Conservation (phyloP, 2,888 invertebrate species). For the Cenopis cana region DNA sequence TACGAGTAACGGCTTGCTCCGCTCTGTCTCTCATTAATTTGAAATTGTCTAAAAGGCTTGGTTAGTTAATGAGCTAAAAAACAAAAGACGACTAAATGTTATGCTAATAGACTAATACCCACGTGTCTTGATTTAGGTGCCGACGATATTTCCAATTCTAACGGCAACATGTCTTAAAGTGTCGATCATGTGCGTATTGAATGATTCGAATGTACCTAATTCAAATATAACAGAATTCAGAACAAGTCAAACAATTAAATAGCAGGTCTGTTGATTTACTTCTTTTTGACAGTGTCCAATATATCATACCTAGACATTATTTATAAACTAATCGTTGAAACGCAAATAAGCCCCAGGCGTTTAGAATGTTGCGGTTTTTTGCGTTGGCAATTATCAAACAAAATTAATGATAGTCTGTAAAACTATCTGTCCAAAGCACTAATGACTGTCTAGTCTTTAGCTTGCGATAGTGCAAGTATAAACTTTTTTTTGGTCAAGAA, state of each 20-base stretch:
- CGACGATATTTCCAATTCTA: conserved; percentile 10
- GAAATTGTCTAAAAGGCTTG: conserved; percentile 39
- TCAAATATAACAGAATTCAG: neutral
- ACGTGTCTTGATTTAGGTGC: conserved; percentile 19
- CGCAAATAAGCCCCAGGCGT: conserved; percentile 37
- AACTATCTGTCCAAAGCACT: conserved; percentile 30
- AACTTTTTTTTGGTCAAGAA: neutral
- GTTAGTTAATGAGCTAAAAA: conserved; percentile 30
- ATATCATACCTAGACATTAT: conserved; percentile 31
- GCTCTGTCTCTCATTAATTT: conserved; percentile 42
- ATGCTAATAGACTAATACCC: conserved; percentile 26
- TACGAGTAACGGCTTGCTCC: conserved; percentile 41
- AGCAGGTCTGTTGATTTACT: conserved; percentile 15
- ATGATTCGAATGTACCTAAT: conserved; percentile 8
- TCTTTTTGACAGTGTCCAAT: conserved; percentile 25
- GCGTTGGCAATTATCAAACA: conserved; percentile 32
- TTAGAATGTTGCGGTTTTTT: conserved; percentile 36
- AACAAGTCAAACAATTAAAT: neutral
- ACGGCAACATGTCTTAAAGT: conserved; percentile 22
- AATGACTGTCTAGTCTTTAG: conserved; percentile 18
- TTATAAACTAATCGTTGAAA: conserved; percentile 36
- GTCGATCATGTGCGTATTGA: neutral
- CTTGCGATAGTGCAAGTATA: conserved; percentile 7
- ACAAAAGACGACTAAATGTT: conserved; percentile 28
- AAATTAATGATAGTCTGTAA: conserved; percentile 28